These are phyloP conservation scores for Actenoides hombroni DNA, from an alignment of 2,113 vertebrate genomes.

Conservation along the genomic window DNA sequence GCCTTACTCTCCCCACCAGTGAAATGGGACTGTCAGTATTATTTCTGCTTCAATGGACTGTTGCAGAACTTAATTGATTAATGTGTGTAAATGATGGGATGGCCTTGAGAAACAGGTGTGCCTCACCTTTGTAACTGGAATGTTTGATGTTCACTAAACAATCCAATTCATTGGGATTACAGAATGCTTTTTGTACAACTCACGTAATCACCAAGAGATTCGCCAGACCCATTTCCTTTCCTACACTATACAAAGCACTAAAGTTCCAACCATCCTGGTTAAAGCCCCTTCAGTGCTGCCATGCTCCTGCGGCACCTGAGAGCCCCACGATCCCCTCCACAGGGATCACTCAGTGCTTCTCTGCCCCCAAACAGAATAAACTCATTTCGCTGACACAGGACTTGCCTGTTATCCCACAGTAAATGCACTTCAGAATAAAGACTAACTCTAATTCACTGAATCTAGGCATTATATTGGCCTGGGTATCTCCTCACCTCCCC, in stretches of 20 bases:
- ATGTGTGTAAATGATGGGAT: not conserved
- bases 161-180: not conserved
- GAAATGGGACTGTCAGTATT: not conserved
- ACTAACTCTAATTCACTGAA: not conserved
- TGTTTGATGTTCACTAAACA: not conserved
- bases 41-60: not conserved
- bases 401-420: not conserved
- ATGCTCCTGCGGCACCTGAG: accelerated
- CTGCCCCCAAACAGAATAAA: not conserved
- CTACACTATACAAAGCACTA: not conserved
- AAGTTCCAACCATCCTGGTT: accelerated
- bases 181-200: not conserved
- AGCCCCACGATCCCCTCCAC: not conserved
- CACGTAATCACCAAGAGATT: not conserved
- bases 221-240: not conserved
- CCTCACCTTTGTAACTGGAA: not conserved
- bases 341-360: not conserved
- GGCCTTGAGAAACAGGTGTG: not conserved
- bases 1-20: not conserved
- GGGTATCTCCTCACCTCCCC: not conserved
- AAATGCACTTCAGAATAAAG: not conserved
- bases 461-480: not conserved
- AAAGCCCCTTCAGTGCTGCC: not conserved
- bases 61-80: not conserved
- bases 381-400: not conserved